Conservation (phyloP, 2,797 vertebrate genomes). For the Phoebastria nigripes region DNA sequence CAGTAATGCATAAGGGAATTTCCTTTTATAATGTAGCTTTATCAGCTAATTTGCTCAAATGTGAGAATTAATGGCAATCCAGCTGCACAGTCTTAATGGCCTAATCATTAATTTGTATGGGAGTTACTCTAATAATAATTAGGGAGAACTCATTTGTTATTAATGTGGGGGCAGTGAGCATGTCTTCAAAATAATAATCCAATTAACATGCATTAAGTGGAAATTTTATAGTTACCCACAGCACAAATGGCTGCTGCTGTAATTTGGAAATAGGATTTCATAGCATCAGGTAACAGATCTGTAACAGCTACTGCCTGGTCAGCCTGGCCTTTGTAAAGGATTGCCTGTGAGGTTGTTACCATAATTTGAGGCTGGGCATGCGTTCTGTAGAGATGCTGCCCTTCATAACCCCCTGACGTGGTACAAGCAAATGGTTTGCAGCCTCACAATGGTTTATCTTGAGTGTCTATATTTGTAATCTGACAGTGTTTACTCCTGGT, state of each 20-base stretch:
- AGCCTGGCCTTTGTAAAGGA: not conserved
- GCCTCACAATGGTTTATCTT: not conserved
- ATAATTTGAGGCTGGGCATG: not conserved
- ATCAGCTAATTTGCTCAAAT: constrained; percentile 2
- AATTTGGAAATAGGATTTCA: not conserved
- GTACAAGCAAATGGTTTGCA: not conserved
- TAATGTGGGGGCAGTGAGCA: not conserved
- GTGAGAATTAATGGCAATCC: constrained; percentile 20
- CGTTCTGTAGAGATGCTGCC: not conserved
- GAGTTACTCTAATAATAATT: constrained; percentile 50
- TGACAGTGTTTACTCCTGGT: not conserved
- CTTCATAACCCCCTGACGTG: fast-evolving
- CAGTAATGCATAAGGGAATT: not conserved
- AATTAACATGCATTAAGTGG: constrained; percentile 16
- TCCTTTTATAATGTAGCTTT: not conserved
- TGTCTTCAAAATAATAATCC: constrained; percentile 56
- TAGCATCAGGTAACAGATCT: not conserved
- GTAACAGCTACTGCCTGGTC: not conserved
- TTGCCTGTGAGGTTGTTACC: not conserved
- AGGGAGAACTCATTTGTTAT: constrained; percentile 24
- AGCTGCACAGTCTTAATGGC: not conserved
- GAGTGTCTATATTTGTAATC: not conserved
- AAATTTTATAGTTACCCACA: not conserved
- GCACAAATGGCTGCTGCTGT: not conserved
- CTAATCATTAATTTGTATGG: constrained; percentile 31